Conservation (phyloP, 2,113 vertebrate genomes). For the Scopus umbretta region DNA sequence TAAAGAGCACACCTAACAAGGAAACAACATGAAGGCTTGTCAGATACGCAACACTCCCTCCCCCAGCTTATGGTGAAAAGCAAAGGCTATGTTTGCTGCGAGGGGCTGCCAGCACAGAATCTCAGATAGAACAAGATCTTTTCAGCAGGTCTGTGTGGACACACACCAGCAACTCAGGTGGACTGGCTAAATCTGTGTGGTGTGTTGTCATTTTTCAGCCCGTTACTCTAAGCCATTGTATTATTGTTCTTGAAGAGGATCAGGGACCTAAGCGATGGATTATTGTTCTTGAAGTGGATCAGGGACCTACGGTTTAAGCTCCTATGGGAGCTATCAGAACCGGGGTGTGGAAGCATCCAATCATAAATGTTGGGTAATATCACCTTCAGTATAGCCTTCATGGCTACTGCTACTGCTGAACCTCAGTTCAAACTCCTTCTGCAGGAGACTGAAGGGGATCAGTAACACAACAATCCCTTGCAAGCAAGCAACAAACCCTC, state of each 20-base stretch:
- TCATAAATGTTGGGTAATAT: background rate
- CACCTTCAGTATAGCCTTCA: background rate
- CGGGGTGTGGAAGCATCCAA: background rate
- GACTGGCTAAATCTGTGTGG: background rate
- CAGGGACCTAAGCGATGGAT: background rate
- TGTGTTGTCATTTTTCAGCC: background rate
- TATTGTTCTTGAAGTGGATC: background rate
- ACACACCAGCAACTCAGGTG: background rate
- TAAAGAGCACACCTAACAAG: background rate
- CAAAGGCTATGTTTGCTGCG: accelerated
- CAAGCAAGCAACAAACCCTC: background rate
- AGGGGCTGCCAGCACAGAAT: background rate
- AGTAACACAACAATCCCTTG: background rate
- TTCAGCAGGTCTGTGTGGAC: background rate
- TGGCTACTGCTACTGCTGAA: background rate
- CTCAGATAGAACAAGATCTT: background rate
- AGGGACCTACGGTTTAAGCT: background rate
- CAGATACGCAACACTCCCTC: background rate
- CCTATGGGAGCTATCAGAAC: background rate
- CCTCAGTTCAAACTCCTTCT: background rate
- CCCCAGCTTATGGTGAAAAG: background rate
- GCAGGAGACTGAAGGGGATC: background rate
- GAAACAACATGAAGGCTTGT: background rate
- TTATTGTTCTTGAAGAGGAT: background rate
- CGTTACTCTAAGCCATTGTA: background rate